Evolutionary conservation across 2,888 invertebrate genomes (phyloP), one percentile per base, ranked within the genome.

Genomic region (Drosophila tanythrix): DNA sequence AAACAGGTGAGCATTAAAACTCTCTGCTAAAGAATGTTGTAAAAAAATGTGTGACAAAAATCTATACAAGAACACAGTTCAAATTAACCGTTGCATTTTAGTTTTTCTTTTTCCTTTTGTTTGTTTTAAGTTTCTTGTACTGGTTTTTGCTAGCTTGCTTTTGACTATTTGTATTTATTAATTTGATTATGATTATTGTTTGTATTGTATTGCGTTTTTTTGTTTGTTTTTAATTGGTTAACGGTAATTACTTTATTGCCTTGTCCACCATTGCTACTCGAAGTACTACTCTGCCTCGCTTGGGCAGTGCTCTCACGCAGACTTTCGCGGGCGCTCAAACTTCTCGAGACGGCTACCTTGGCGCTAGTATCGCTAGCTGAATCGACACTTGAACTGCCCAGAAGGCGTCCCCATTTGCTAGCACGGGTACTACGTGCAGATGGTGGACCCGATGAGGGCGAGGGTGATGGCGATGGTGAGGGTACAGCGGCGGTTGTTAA

Each of bases 371-470:
- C 96, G 88, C 95, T 95, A 88, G 94, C 95, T 74, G 96, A 96
- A 93, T 96, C 97, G 88, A 96, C 93, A 93, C 96, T 96, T 81
- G 96, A 96, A 90, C 96, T 96, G 90, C 97, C 96, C 92, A 97
- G 94, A 89, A 97, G 94, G 75, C 97, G 95, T 65, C 97, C 97
- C 97, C 97, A 97, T 94, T 97, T 97, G 93, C 96, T 95, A 88
- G 93, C 92, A 93, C 93, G 91, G 83, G 92, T 94, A 81, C 94
- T 93, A 88, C 94, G 93, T 70, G 94, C 94, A 87, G 94, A 94
- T 82, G 93, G 93, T 83, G 94, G 94, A 89, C 94, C 93, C 77
- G 92, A 93, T 83, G 94, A 93, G 81, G 93, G 93, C 85, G 92
- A 93, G 81, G 93, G 93, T 88, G 93, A 93, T 85, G 93, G 93